Conservation (phyloP, 2,888 invertebrate genomes). For the Orthosia gothica region DNA sequence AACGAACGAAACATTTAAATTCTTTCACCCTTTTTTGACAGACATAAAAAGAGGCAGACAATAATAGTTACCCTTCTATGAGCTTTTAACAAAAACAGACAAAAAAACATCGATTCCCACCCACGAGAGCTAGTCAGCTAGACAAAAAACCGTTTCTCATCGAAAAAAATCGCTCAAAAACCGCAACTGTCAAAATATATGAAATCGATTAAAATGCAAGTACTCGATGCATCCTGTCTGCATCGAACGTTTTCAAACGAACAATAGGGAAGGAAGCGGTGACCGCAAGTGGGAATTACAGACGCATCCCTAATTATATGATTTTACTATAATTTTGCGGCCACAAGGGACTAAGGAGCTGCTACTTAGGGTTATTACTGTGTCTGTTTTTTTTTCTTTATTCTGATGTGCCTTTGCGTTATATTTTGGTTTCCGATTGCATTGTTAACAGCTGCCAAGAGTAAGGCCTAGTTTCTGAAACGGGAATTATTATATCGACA, state of each 20-base stretch:
- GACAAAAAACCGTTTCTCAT: slow-evolving; percentile 74
- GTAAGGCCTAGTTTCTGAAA: background rate
- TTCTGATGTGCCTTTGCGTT: background rate
- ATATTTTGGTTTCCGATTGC: slow-evolving; percentile 3
- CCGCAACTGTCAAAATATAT: slow-evolving; percentile 89
- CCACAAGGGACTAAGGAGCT: slow-evolving; percentile 73
- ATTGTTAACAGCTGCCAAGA: slow-evolving; percentile 24
- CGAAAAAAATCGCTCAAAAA: slow-evolving; percentile 77
- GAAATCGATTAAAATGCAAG: slow-evolving; percentile 87
- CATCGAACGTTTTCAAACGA: slow-evolving; percentile 74
- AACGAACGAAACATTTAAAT: background rate
- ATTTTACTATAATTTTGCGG: slow-evolving; percentile 89
- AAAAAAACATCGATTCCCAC: slow-evolving; percentile 56
- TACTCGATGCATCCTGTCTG: slow-evolving; percentile 78
- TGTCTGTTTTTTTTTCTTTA: slow-evolving; percentile 2
- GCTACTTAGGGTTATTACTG: slow-evolving; percentile 56
- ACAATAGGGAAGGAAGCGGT: slow-evolving; percentile 89
- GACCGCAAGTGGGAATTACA: slow-evolving; percentile 88
- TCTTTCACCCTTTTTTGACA: slow-evolving; percentile 1
- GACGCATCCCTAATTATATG: slow-evolving; percentile 87
- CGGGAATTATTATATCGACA: background rate
- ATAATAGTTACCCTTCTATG: slow-evolving; percentile 23
- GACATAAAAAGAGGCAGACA: background rate
- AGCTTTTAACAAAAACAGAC: slow-evolving; percentile 41
- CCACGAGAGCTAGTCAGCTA: slow-evolving; percentile 62